Conservation (phyloP, 2,888 invertebrate genomes). For the Trachelus stipa region DNA sequence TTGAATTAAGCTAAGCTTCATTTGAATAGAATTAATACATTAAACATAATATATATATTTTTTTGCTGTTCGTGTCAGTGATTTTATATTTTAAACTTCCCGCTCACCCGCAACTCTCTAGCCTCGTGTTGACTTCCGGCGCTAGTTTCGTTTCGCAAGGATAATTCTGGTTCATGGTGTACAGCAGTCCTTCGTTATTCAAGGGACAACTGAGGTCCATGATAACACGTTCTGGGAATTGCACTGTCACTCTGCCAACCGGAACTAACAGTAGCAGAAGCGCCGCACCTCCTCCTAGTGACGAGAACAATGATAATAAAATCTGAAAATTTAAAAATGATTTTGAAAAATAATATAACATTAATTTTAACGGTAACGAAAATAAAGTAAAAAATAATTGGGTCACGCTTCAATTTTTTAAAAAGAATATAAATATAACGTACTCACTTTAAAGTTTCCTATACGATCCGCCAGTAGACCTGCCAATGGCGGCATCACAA, state of each 20-base stretch:
- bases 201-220: slow-evolving; percentile 71
- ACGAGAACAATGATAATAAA: slow-evolving; percentile 76
- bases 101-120: slow-evolving; percentile 61
- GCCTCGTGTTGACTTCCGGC: slow-evolving; percentile 42
- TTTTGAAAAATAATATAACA: background rate
- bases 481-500: slow-evolving; percentile 82
- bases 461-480: slow-evolving; percentile 83
- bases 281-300: slow-evolving; percentile 75
- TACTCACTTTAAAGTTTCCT: slow-evolving; percentile 81
- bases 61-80: background rate
- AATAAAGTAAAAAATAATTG: background rate
- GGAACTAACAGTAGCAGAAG: slow-evolving; percentile 78
- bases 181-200: slow-evolving; percentile 42
- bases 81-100: background rate
- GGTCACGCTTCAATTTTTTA: background rate
- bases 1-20: background rate
- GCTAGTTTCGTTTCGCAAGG: slow-evolving; percentile 51
- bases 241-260: slow-evolving; percentile 76
- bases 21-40: background rate
- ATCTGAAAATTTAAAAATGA: slow-evolving; percentile 67
- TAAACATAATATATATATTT: background rate
- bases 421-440: background rate
- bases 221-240: slow-evolving; percentile 73
- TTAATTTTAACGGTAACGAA: background rate
- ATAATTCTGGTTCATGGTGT: slow-evolving; percentile 51